Conservation (phyloP, 1,140 invertebrate species). For the Bombus difficillimus region DNA sequence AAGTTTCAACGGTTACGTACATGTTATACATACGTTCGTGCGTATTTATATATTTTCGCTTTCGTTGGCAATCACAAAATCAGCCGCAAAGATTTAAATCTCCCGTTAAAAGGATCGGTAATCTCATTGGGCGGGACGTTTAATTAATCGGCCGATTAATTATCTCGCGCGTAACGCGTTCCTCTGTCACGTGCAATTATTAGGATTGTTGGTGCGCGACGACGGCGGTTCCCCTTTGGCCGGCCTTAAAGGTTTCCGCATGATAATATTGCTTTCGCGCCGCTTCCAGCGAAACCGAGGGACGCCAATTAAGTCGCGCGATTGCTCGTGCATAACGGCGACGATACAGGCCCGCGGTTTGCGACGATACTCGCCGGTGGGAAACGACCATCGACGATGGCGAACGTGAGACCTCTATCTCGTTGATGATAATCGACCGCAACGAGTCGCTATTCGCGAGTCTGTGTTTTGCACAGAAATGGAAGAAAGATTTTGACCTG, state of each 20-base stretch:
- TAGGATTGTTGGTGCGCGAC: slow-evolving; percentile 59
- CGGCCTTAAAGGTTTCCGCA: slow-evolving; percentile 50
- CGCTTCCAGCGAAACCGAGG: slow-evolving; percentile 11
- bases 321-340: slow-evolving; percentile 15
- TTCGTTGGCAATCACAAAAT: background rate
- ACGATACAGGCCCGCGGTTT: background rate
- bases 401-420: background rate
- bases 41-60: too few relatives aligned
- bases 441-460: background rate
- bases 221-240: slow-evolving; percentile 2
- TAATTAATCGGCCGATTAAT: slow-evolving; percentile 70
- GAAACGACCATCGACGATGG: background rate
- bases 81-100: background rate
- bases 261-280: slow-evolving; percentile 44
- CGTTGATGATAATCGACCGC: background rate
- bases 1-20: too few relatives aligned
- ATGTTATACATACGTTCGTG: too few relatives aligned
- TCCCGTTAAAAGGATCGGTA: slow-evolving; percentile 23
- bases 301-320: slow-evolving; percentile 42
- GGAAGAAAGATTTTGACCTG: background rate
- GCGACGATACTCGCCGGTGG: slow-evolving; percentile 11
- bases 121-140: slow-evolving; percentile 18
- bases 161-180: slow-evolving; percentile 55
- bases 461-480: background rate
- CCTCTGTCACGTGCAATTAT: slow-evolving; percentile 61